Percentiles rank a stretch among this genome's conserved stretches.
phyloP scores from a whole-genome alignment of 2,113 vertebrate genomes.

The Rhizomys pruinosus region DNA sequence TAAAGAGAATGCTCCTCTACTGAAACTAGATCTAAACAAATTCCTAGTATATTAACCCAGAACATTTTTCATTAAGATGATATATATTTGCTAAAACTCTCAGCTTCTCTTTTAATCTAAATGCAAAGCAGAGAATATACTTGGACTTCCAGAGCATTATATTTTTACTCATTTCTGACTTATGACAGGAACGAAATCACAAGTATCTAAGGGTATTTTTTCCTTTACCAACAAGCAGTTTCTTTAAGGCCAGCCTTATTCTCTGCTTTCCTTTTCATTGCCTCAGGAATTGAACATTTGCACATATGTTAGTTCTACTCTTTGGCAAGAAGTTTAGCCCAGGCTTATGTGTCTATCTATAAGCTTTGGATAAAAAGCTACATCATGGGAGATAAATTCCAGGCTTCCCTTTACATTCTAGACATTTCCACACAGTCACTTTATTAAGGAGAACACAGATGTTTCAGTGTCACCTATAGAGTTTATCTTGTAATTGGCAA shows the following conservation, averaged over 20 bases:
- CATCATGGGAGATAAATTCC: not conserved
- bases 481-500: not conserved
- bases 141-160: slow-evolving; percentile 74
- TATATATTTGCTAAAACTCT: slow-evolving; percentile 12
- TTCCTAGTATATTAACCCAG: not conserved
- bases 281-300: not conserved
- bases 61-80: not conserved
- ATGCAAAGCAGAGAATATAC: slow-evolving; percentile 13
- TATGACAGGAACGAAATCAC: slow-evolving; percentile 84
- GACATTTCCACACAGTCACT: not conserved
- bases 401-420: not conserved
- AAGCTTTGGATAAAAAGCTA: not conserved
- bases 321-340: not conserved
- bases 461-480: not conserved
- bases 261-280: slow-evolving; percentile 33
- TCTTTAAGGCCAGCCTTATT: slow-evolving; percentile 71
- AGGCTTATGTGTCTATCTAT: not conserved
- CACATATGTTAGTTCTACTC: not conserved
- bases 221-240: slow-evolving; percentile 81
- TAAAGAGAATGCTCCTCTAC: not conserved
- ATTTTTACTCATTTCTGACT: slow-evolving; percentile 86
- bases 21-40: not conserved
- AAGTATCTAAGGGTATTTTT: slow-evolving; percentile 84
- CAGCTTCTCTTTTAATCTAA: slow-evolving; percentile 25
- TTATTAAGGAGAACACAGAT: not conserved